Percentiles rank a stretch among this genome's conserved stretches.
Evolutionary conservation across 1,140 invertebrate species (phyloP).

Genomic region (Drosophila bocqueti): DNA sequence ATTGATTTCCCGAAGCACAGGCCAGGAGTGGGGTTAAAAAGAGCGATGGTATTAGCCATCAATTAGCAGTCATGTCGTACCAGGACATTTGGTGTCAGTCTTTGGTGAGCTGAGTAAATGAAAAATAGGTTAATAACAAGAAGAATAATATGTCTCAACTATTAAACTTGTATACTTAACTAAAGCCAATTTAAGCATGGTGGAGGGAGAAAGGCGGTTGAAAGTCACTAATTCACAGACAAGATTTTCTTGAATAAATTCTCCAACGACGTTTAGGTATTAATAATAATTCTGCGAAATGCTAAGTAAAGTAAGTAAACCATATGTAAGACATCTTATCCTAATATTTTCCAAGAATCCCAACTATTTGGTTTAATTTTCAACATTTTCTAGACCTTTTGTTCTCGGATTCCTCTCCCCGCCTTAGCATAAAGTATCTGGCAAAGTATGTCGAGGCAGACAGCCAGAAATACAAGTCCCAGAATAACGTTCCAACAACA

Average conservation of each 20-base stretch:
- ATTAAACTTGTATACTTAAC: too few relatives aligned
- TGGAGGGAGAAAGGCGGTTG: too few relatives aligned
- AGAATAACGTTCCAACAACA: slow-evolving; percentile 46
- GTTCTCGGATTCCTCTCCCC: background rate
- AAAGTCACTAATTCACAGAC: too few relatives aligned
- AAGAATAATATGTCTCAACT: background rate
- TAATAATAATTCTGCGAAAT: background rate
- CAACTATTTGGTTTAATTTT: slow-evolving; percentile 35
- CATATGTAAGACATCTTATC: background rate
- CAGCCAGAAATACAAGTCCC: slow-evolving; percentile 24
- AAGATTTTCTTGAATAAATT: too few relatives aligned
- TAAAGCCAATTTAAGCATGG: too few relatives aligned
- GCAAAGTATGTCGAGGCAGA: slow-evolving; percentile 16
- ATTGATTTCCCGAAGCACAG: slow-evolving; percentile 49
- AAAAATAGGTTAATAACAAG: background rate
- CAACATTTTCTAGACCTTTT: slow-evolving; percentile 13
- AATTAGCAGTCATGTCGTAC: slow-evolving; percentile 25
- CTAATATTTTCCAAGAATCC: background rate
- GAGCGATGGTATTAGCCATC: slow-evolving; percentile 8
- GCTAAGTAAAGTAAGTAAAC: background rate
- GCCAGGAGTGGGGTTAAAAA: slow-evolving; percentile 2
- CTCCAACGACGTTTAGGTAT: background rate
- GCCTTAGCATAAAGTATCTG: slow-evolving; percentile 11
- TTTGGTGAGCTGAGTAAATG: background rate
- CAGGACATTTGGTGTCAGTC: background rate